phyloP scores from a whole-genome alignment of 2,113 vertebrate species.

The Stegastes partitus region DNA sequence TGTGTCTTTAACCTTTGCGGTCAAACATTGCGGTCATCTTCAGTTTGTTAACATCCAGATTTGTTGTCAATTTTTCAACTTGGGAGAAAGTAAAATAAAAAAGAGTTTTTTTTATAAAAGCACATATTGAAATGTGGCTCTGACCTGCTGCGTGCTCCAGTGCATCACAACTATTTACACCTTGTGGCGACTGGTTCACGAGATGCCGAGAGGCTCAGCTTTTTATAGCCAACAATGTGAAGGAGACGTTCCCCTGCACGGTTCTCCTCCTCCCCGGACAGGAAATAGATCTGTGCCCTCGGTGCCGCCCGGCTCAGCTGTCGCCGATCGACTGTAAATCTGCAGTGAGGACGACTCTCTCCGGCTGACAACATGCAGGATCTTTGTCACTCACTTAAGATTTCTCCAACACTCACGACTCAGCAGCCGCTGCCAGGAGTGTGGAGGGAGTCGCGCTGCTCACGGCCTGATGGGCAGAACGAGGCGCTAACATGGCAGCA shows the following conservation, averaged over 20 bases:
- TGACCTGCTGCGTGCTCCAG: no score
- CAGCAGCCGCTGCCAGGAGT: not conserved
- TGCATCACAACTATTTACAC: not conserved
- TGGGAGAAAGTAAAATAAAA: no score
- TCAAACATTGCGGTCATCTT: no score
- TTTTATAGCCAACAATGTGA: slow-evolving; percentile 50
- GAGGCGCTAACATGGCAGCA: not conserved
- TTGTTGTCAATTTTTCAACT: no score
- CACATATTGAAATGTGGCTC: no score
- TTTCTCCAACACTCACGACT: slow-evolving; percentile 31
- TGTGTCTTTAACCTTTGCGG: not conserved
- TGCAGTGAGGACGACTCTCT: slow-evolving; percentile 42
- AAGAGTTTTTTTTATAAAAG: no score
- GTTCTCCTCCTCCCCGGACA: not conserved
- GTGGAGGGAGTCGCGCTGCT: not conserved
- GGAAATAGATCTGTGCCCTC: slow-evolving; percentile 22
- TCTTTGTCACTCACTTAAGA: slow-evolving; percentile 72
- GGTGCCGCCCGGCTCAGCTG: slow-evolving; percentile 16
- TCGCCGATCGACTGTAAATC: slow-evolving; percentile 62
- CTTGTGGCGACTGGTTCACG: not conserved
- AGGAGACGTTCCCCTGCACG: not conserved
- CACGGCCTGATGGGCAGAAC: not conserved
- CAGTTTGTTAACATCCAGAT: no score
- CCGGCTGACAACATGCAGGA: slow-evolving; percentile 59
- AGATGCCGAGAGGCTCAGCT: not conserved